Base-by-base conservation (phyloP, 2,888 invertebrate species). In the Yponomeuta malinellus region DNA sequence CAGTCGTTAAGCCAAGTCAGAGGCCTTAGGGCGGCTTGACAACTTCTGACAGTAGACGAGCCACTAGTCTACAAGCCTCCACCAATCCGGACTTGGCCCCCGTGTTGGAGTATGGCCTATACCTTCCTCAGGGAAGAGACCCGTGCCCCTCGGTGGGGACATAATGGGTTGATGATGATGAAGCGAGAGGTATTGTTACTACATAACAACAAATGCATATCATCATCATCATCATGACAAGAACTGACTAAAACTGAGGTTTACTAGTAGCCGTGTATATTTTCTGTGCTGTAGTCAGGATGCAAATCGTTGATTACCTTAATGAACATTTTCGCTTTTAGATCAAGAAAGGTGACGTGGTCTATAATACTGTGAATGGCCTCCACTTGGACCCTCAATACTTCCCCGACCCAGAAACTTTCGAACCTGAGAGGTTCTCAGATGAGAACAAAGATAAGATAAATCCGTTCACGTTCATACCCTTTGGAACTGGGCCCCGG, bases 401-500 rank as follows among this genome's bases (percentile, higher is more conserved):
- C 89, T 75, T 74, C 77, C 23, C 80, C 81, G 80, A 89, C 70
- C 93, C 93, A 0, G 90, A 92, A 43, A 78, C 90, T 68, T 92
- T 2, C 29, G 71, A 72, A n/a, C 73, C 73, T 81, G 84, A 64
- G 84, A 84, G 69, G 85, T 84, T 83, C 73, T 77, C 74, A 6
- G 76, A 78, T 0, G 81, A 82, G 71, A 80, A 78, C 71, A 72
- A 86, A 73, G 79, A 82, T 1, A 87, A 86, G 0, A 87, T 93
- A 65, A 78, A 86, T 70, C 89, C 91, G 0, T 91, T 88, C 73
- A 86, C 91, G 0, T 93, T 86, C 73, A 76, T 92, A 78, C 93
- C 93, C 0, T 93, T 93, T 74, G 93, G 94, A 2, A 74, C 81
- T 33, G 94, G 94, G 1, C 93, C 93, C 0, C 86, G 93, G 71